phyloP scores from a whole-genome alignment of 2,113 vertebrate genomes.

The Gasterosteus nipponicus region DNA sequence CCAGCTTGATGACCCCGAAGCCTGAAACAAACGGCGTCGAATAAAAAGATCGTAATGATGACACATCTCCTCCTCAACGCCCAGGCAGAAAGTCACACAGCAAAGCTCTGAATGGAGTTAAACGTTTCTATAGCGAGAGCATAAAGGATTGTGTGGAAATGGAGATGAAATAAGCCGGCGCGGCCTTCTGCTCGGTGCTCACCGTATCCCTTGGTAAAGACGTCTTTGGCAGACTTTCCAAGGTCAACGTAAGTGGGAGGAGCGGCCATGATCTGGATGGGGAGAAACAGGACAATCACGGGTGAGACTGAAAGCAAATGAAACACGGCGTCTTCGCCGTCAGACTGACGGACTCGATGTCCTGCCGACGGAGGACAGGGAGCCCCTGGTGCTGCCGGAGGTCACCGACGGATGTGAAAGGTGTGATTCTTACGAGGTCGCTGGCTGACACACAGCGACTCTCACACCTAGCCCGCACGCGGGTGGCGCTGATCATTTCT shows the following conservation, averaged over 20 bases:
- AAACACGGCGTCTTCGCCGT: neutral
- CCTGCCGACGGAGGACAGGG: neutral
- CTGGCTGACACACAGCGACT: too few relatives aligned
- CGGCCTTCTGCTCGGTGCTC: constrained; percentile 50
- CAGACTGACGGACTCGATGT: constrained; percentile 22
- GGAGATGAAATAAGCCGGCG: neutral
- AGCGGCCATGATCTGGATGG: constrained; percentile 89
- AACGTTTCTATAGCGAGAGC: neutral
- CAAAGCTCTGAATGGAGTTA: neutral
- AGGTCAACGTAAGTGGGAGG: constrained; percentile 94
- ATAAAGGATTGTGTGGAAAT: neutral
- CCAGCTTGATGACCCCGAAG: constrained; percentile 96
- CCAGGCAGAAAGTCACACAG: too few relatives aligned
- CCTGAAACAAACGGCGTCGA: constrained; percentile 78
- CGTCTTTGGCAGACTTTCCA: constrained; percentile 94
- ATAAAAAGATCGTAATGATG: constrained; percentile 18
- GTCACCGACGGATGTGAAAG: constrained; percentile 18
- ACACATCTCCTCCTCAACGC: too few relatives aligned
- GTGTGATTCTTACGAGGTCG: constrained; percentile 4
- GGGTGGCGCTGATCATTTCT: neutral
- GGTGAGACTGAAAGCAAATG: neutral
- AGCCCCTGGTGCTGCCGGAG: neutral
- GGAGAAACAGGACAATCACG: neutral
- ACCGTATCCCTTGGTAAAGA: constrained; percentile 99
- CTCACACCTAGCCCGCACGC: neutral